Conservation (phyloP, 2,113 vertebrate genomes). For the Lagopus leucura region DNA sequence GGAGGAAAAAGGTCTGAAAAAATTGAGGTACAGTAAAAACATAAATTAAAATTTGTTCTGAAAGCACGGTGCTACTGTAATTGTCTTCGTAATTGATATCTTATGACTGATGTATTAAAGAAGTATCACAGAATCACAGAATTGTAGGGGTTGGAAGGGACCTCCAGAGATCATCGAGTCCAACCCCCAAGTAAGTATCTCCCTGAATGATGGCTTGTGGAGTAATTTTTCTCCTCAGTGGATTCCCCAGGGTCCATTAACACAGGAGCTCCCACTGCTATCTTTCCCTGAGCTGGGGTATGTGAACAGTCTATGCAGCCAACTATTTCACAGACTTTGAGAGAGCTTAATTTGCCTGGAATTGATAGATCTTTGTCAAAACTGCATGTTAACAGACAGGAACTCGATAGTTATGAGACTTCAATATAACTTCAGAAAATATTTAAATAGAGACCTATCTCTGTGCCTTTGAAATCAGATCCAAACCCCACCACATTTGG, state of each 20-base stretch:
- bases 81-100: not conserved
- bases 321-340: not conserved
- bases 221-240: not conserved
- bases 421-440: not conserved
- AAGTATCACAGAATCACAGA: not conserved
- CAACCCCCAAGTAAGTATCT: not conserved
- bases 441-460: not conserved
- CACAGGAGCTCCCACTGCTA: not conserved
- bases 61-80: not conserved
- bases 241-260: not conserved
- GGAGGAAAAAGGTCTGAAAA: not conserved
- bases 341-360: not conserved
- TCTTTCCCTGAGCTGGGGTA: not conserved
- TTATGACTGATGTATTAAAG: not conserved
- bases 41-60: not conserved
- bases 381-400: not conserved
- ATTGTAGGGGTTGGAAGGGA: too few species aligned
- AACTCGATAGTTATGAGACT: not conserved
- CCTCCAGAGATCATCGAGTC: too few species aligned
- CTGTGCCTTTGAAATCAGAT: not conserved
- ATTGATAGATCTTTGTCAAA: not conserved
- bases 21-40: not conserved
- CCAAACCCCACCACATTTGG: not conserved
- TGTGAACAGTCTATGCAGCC: not conserved
- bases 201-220: not conserved